Conservation (phyloP, 2,888 invertebrate species). For the Chrysina gloriosa region DNA sequence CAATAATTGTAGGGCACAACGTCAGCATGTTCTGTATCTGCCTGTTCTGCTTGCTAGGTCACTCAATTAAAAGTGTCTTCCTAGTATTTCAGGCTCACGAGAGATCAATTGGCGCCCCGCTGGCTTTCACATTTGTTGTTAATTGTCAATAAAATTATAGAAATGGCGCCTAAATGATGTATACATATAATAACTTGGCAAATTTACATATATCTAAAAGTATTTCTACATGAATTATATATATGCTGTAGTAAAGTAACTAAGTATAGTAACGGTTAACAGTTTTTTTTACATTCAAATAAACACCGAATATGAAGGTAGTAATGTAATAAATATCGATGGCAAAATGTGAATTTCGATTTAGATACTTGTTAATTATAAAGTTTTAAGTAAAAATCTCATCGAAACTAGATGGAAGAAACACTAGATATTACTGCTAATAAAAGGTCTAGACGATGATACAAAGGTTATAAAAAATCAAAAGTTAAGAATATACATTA, state of each 20-base stretch:
- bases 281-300: slow-evolving; percentile 8
- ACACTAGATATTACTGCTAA: no score
- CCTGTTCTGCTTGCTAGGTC: slow-evolving; percentile 55
- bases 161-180: slow-evolving; percentile 22
- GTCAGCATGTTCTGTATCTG: slow-evolving; percentile 50
- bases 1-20: slow-evolving; percentile 52
- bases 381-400: no score
- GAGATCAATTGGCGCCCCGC: slow-evolving; percentile 40
- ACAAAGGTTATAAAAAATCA: no score
- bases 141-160: slow-evolving; percentile 44
- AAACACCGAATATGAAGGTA: neutral
- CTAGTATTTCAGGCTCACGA: slow-evolving; percentile 56
- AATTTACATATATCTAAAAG: slow-evolving; percentile 36
- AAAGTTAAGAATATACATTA: slow-evolving; percentile 2
- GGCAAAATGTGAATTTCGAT: no score
- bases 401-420: no score
- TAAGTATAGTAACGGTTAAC: slow-evolving; percentile 31
- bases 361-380: no score
- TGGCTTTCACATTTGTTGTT: slow-evolving; percentile 45
- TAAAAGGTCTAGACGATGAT: no score
- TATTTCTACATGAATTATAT: slow-evolving; percentile 32
- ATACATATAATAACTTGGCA: slow-evolving; percentile 33
- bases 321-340: neutral
- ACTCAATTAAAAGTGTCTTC: slow-evolving; percentile 62
- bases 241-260: slow-evolving; percentile 32